Evolutionary conservation across 1,140 invertebrate species (phyloP), one percentile per base, ranked within the genome.

Genomic region (Stratiolaelaps scimitus): DNA sequence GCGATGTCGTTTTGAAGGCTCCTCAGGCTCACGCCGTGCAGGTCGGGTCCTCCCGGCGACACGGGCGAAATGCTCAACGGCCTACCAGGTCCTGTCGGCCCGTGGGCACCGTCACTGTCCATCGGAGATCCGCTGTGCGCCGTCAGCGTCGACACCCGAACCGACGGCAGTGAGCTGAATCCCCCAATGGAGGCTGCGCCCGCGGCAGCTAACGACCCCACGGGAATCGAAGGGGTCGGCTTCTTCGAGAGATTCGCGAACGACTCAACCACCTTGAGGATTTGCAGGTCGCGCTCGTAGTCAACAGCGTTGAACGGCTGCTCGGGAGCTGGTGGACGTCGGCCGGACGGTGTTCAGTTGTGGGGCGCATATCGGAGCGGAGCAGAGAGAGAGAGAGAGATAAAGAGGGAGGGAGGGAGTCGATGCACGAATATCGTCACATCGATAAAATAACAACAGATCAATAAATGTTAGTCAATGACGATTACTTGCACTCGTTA

Each of bases 231-330:
- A 40, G 34, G 34, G 26, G 53, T 60, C 5, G 53, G 53, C 53
- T 60, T 60, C 53, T 60, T 60, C 23, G 53, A 60, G 53, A 60
- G 53, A 23, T 60, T 60, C 53, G 53, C 53, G 26, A 60, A 17
- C 2, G 53, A 60, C 23, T 60, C 53, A 17, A 60, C 53, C 15
- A 60, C 53, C 10, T 60, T 60, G 15, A 60, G 53, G 17, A 60
- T 60, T 10, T 60, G 53, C 26, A 60, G 53, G 34, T 60, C 53
- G 17, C 53, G 26, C 10, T 60, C 53, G 53, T 60, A 60, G 53
- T 60, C 26, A 10, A 40, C 34, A 10, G 34, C 10, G 34, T 40
- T 40, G 34, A 40, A 40, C 34, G 34, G 34, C 10, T 4, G 34
- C 34, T 40, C 34, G 5, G 34, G 34, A 40, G 34, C 34, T 40